Conservation (phyloP, 1,140 invertebrate species). For the Asobara japonica region DNA sequence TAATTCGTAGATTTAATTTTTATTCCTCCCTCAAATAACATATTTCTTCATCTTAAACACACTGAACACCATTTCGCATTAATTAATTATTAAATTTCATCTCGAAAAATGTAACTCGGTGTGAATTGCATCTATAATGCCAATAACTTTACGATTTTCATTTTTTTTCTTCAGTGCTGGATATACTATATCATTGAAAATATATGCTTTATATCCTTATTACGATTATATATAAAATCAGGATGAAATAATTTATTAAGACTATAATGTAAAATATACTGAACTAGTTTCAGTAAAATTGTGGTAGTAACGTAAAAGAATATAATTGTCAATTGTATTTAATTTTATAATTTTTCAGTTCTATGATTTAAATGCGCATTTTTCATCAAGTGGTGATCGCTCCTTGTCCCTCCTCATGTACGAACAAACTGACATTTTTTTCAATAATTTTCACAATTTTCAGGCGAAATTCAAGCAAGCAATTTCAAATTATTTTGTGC, state of each 20-base stretch:
- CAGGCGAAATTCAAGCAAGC: background rate
- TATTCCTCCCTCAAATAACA: conserved; percentile 16
- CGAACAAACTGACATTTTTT: conserved; percentile 19
- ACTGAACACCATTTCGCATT: conserved; percentile 29
- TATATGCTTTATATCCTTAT: conserved; percentile 11
- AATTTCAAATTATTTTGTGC: background rate
- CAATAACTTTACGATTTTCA: conserved; percentile 29
- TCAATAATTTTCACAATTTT: background rate
- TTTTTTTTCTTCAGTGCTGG: conserved; percentile 12
- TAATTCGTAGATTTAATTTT: background rate
- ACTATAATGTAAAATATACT: conserved; percentile 28
- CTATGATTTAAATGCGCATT: background rate
- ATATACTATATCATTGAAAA: conserved; percentile 17
- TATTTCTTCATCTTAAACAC: conserved; percentile 27
- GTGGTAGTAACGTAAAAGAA: conserved; percentile 34
- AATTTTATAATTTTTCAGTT: background rate
- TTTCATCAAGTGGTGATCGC: background rate
- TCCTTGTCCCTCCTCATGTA: background rate
- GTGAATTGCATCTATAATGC: conserved; percentile 25
- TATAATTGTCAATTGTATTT: conserved; percentile 33
- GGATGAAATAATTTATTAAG: conserved; percentile 6
- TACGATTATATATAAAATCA: conserved; percentile 26
- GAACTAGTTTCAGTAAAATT: conserved; percentile 13
- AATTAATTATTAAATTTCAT: conserved; percentile 23
- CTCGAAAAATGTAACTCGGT: conserved; percentile 4